These are phyloP conservation scores for Sebastes cheni DNA, from an alignment of 2,797 vertebrate species.

Conservation along the genomic window DNA sequence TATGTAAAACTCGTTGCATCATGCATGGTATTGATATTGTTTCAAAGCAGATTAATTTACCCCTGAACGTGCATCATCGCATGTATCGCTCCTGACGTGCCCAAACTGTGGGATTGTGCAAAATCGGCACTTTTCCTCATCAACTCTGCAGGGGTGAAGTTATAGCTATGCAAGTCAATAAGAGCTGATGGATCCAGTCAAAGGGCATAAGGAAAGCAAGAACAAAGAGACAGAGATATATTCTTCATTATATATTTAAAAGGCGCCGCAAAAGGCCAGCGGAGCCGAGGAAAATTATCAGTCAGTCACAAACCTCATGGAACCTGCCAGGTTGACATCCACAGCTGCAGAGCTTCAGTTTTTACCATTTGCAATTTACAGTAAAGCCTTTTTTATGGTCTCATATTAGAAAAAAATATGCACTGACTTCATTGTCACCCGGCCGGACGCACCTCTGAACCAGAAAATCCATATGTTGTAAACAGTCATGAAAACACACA, in stretches of 20 bases:
- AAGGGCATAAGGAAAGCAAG: conserved; percentile 5
- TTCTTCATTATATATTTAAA: conserved; percentile 55
- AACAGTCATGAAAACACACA: background rate
- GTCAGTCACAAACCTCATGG: conserved; percentile 29
- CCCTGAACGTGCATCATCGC: conserved; percentile 24
- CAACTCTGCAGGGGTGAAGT: conserved; percentile 13
- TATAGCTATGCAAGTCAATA: conserved; percentile 33
- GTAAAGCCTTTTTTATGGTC: conserved; percentile 29
- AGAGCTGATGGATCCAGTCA: conserved; percentile 47
- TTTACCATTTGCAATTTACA: conserved; percentile 38
- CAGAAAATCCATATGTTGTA: conserved; percentile 7
- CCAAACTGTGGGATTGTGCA: conserved; percentile 32
- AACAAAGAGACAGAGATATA: conserved; percentile 37
- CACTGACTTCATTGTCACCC: conserved; percentile 5
- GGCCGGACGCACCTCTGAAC: conserved; percentile 29
- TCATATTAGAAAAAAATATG: background rate
- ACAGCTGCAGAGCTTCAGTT: conserved; percentile 2
- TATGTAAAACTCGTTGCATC: background rate
- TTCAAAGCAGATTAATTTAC: conserved; percentile 42
- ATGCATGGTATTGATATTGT: conserved; percentile 8
- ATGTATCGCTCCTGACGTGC: background rate
- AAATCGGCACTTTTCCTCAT: conserved; percentile 36
- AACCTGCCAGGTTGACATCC: conserved; percentile 21
- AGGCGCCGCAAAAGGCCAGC: conserved; percentile 18
- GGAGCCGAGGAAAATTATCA: conserved; percentile 37